A percentile compares a stretch with the other conserved stretches of the same genome.
phyloP scores from a whole-genome alignment of 2,113 vertebrate genomes.

The Dromiciops gliroides region DNA sequence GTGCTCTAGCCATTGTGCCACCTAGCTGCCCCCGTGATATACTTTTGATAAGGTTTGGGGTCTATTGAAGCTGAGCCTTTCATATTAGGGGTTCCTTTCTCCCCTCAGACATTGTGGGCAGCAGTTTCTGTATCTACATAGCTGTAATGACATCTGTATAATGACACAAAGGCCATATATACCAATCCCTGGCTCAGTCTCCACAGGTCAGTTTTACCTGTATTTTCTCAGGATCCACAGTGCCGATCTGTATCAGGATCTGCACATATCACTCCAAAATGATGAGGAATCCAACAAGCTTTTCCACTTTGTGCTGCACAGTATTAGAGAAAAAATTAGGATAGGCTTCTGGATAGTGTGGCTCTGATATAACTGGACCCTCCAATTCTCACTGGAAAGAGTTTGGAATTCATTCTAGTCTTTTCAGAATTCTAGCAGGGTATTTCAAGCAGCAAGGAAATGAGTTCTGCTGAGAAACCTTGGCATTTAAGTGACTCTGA shows the following conservation, averaged over 20 bases:
- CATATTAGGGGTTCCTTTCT: no score
- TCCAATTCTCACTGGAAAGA: background rate
- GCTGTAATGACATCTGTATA: background rate
- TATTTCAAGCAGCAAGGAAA: background rate
- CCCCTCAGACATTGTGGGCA: background rate
- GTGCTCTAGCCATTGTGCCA: no score
- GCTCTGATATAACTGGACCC: background rate
- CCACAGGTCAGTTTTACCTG: background rate
- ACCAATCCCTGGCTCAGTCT: background rate
- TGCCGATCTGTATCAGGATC: background rate
- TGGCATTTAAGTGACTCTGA: no score
- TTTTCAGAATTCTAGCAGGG: background rate
- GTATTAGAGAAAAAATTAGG: background rate
- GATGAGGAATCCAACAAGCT: background rate
- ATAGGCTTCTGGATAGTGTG: background rate
- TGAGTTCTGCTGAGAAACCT: background rate
- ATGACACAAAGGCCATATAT: background rate
- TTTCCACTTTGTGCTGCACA: background rate
- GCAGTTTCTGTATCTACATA: background rate
- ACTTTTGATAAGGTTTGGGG: no score
- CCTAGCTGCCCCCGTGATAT: no score
- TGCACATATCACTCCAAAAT: background rate
- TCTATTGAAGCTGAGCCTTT: background rate
- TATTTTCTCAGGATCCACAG: background rate
- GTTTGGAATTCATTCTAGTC: background rate